Conservation (phyloP, 2,888 invertebrate species). For the Meta bourneti region DNA sequence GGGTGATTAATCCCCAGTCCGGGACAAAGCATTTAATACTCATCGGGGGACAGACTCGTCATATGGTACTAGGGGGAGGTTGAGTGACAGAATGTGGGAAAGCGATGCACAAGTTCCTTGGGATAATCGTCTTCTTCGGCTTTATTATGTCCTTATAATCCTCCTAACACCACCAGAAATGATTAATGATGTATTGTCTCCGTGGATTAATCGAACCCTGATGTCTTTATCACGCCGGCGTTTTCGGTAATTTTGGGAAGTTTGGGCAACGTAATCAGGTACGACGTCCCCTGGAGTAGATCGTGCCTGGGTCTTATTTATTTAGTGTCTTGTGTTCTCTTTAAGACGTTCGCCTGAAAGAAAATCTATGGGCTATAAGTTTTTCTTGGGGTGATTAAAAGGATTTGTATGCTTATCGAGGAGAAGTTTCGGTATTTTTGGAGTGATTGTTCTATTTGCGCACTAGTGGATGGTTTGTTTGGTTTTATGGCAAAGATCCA, state of each 20-base stretch:
- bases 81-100: not conserved
- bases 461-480: no score
- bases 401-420: no score
- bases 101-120: slow-evolving; percentile 25
- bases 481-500: no score
- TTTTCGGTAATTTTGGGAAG: slow-evolving; percentile 60
- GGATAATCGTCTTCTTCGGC: slow-evolving; percentile 75
- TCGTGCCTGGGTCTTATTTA: slow-evolving; percentile 15
- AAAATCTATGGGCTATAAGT: no score
- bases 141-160: slow-evolving; percentile 76
- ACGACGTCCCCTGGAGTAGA: slow-evolving; percentile 50
- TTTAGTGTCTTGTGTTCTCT: not conserved
- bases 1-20: slow-evolving; percentile 59
- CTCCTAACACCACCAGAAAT: slow-evolving; percentile 70
- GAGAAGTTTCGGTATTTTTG: no score
- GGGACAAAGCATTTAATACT: slow-evolving; percentile 71
- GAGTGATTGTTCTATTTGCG: no score
- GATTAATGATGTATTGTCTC: slow-evolving; percentile 75
- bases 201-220: slow-evolving; percentile 67
- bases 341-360: no score
- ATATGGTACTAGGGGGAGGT: not conserved
- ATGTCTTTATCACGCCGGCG: slow-evolving; percentile 64
- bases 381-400: no score
- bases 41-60: not conserved
- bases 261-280: slow-evolving; percentile 44